A percentile compares a stretch with the other conserved stretches of the same genome.
Evolutionary conservation across 2,113 vertebrate genomes (phyloP).

Genomic region (Campylorhamphus procurvoides): DNA sequence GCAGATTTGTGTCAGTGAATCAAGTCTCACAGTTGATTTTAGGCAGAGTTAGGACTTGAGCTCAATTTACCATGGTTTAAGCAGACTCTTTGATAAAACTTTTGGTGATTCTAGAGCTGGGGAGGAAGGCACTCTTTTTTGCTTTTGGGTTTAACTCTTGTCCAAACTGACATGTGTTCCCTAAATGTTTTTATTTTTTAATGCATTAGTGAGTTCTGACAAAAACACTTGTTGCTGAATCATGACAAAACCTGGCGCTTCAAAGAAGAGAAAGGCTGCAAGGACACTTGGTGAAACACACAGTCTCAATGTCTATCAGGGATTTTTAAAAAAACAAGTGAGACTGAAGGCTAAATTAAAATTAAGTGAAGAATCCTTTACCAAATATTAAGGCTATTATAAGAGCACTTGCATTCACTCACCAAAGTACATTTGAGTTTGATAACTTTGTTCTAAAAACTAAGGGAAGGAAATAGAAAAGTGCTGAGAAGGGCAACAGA

Average conservation of each 20-base stretch:
- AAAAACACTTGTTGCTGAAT: neutral
- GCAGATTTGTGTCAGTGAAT: neutral
- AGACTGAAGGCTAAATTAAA: neutral
- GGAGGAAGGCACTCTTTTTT: neutral
- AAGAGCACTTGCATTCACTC: neutral
- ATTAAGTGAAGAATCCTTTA: neutral
- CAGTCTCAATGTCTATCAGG: neutral
- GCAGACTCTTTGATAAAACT: neutral
- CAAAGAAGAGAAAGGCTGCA: neutral
- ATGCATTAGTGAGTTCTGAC: neutral
- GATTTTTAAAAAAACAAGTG: neutral
- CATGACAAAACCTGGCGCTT: neutral
- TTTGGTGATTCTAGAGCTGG: neutral
- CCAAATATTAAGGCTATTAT: neutral
- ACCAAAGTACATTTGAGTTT: neutral
- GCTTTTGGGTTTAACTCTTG: neutral
- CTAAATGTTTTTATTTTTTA: neutral
- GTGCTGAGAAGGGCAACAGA: neutral
- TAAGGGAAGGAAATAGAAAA: neutral
- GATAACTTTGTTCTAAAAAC: neutral
- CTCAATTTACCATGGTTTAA: neutral
- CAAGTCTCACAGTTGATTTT: neutral
- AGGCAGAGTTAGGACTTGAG: neutral
- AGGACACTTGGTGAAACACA: neutral
- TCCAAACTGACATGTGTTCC: neutral